Evolutionary conservation across 2,113 vertebrate species (phyloP).

Genomic region (Onychostoma macrolepis): DNA sequence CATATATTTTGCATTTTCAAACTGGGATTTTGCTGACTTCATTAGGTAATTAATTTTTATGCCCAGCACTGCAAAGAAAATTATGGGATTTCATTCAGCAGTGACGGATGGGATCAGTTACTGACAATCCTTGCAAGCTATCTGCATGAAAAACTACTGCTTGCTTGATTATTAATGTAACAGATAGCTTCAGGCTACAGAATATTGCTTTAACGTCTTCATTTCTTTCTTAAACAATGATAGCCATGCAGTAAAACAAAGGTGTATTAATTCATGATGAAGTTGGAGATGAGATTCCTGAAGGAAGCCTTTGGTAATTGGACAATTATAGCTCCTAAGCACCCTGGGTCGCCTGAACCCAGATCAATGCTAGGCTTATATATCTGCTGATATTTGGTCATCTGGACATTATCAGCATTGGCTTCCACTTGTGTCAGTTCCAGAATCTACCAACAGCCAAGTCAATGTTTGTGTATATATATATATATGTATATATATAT

Average conservation of each 20-base stretch:
- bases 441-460: not conserved
- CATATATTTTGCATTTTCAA: not conserved
- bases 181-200: not conserved
- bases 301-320: not conserved
- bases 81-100: not conserved
- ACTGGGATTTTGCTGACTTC: not conserved
- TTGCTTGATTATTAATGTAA: not conserved
- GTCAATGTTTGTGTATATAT: not conserved
- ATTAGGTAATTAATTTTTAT: not conserved
- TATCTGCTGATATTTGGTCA: not conserved
- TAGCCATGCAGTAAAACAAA: not conserved
- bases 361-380: not conserved
- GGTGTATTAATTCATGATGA: conserved; percentile 6
- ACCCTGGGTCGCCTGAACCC: not conserved
- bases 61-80: not conserved
- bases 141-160: not conserved
- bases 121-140: not conserved
- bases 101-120: not conserved
- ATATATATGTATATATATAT: not conserved
- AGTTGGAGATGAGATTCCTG: not conserved
- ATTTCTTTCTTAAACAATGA: not conserved
- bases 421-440: not conserved
- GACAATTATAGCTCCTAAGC: not conserved
- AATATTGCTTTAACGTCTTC: not conserved
- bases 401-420: not conserved